Evolutionary conservation across 2,888 invertebrate species (phyloP).

Genomic region (Cylloceria caligata): DNA sequence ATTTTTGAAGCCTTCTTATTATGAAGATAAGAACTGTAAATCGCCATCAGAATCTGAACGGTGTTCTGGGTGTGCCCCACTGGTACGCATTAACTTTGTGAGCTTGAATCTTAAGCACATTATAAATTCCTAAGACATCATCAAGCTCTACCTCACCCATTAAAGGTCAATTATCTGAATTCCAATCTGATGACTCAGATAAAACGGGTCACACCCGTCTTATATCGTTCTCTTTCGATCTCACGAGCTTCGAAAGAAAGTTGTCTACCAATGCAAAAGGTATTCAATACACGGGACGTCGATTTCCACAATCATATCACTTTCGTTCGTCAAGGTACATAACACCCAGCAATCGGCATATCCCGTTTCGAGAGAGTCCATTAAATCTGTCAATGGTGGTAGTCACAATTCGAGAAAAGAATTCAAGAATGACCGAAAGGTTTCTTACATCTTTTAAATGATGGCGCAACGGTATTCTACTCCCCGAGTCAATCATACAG

Average conservation of each 20-base stretch:
- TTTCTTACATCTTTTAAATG: not conserved
- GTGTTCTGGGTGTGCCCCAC: no score
- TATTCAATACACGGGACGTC: slow-evolving; percentile 5
- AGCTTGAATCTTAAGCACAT: slow-evolving; percentile 11
- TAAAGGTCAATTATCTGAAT: slow-evolving; percentile 54
- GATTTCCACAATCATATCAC: slow-evolving; percentile 40
- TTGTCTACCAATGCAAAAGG: slow-evolving; percentile 30
- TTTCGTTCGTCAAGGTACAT: slow-evolving; percentile 42
- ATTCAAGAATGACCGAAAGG: not conserved
- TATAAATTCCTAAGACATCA: not conserved
- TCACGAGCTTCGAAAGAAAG: slow-evolving; percentile 37
- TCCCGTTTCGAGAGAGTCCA: not conserved
- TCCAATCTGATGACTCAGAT: slow-evolving; percentile 56
- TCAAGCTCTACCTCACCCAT: slow-evolving; percentile 57
- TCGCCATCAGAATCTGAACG: no score
- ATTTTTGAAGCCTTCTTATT: no score
- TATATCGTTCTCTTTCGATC: slow-evolving; percentile 39
- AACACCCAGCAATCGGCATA: slow-evolving; percentile 24
- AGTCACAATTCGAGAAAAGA: slow-evolving; percentile 1
- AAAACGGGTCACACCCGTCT: slow-evolving; percentile 6
- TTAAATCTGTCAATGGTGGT: slow-evolving; percentile 10
- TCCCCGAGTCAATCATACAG: not conserved
- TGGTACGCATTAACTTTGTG: slow-evolving; percentile 21
- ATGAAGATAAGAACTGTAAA: no score
- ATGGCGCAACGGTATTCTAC: not conserved